A percentile compares a stretch with the other conserved stretches of the same genome.
phyloP scores from a whole-genome alignment of 2,888 invertebrate species.

The Erebia epiphron region DNA sequence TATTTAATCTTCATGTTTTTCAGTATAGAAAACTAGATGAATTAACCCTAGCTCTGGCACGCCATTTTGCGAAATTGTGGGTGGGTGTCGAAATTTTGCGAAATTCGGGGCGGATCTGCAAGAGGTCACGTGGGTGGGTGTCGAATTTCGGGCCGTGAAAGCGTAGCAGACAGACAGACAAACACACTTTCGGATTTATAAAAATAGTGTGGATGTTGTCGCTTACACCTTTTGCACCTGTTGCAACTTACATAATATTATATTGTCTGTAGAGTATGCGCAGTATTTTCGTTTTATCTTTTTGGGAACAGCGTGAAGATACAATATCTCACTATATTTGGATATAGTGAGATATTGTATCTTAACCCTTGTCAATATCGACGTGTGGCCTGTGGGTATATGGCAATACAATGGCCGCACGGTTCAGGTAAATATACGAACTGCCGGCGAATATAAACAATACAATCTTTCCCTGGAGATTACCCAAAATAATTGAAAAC shows the following conservation, averaged over 20 bases:
- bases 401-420: conserved; percentile 31
- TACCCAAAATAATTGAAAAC: conserved; percentile 42
- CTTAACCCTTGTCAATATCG: conserved; percentile 56
- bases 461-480: conserved; percentile 38
- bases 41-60: too few species aligned
- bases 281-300: neutral
- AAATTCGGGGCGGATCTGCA: too few species aligned
- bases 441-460: conserved; percentile 38
- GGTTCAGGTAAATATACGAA: conserved; percentile 45
- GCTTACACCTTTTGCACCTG: neutral
- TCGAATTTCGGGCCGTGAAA: too few species aligned
- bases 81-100: too few species aligned
- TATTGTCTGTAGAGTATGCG: neutral
- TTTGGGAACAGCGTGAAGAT: neutral
- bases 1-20: too few species aligned
- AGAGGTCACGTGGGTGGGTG: too few species aligned
- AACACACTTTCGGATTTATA: too few species aligned
- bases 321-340: too few species aligned
- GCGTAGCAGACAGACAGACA: too few species aligned
- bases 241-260: neutral
- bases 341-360: conserved; percentile 46
- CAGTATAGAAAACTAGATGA: too few species aligned
- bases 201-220: too few species aligned
- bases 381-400: conserved; percentile 44
- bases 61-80: too few species aligned